Evolutionary conservation across 2,888 invertebrate species (phyloP).

Genomic region (Mesoligia furuncula): DNA sequence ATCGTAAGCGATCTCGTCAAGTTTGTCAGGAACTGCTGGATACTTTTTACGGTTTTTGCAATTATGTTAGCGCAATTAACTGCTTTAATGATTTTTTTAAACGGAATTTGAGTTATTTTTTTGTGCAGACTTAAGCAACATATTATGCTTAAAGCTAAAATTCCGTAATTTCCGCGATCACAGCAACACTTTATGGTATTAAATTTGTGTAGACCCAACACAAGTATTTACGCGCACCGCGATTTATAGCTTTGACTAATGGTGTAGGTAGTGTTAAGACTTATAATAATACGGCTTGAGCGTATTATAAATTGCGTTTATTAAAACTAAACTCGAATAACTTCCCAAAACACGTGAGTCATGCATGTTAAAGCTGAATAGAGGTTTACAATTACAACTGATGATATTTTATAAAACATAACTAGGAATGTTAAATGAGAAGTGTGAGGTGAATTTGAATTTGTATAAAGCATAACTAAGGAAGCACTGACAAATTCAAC

Average conservation of each 20-base stretch:
- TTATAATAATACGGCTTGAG: slow-evolving; percentile 53
- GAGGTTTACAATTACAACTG: slow-evolving; percentile 13
- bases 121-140: neutral
- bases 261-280: slow-evolving; percentile 40
- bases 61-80: slow-evolving; percentile 20
- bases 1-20: slow-evolving; percentile 30
- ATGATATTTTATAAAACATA: slow-evolving; percentile 35
- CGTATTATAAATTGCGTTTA: slow-evolving; percentile 57
- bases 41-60: slow-evolving; percentile 33
- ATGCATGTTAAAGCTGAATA: slow-evolving; percentile 37
- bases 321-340: slow-evolving; percentile 51
- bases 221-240: slow-evolving; percentile 27
- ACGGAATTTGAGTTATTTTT: slow-evolving; percentile 6
- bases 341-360: slow-evolving; percentile 48
- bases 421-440: slow-evolving; percentile 15
- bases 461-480: neutral
- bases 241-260: slow-evolving; percentile 55
- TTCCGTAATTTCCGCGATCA: slow-evolving; percentile 11
- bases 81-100: slow-evolving; percentile 11
- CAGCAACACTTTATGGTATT: slow-evolving; percentile 14
- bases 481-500: no score
- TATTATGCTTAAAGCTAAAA: neutral
- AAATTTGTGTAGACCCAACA: slow-evolving; percentile 15
- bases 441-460: slow-evolving; percentile 10
- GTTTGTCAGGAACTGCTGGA: slow-evolving; percentile 40